phyloP scores from a whole-genome alignment of 1,140 invertebrate genomes.

The Holotrichia oblita region DNA sequence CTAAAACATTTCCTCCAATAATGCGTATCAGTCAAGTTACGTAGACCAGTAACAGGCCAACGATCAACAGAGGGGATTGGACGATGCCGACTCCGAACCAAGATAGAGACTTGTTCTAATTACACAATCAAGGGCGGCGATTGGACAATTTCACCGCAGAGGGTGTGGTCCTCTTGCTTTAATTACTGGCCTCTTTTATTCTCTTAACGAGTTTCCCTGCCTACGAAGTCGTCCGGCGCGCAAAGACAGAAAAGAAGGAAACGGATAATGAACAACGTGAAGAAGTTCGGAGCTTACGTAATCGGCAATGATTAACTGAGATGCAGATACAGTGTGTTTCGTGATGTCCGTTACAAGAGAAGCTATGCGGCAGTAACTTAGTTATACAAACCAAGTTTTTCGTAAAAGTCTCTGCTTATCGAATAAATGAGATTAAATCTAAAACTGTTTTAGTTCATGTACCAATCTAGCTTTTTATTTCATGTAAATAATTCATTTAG shows the following conservation, averaged over 20 bases:
- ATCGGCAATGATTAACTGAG: background rate
- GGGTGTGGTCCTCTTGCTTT: conserved; percentile 50
- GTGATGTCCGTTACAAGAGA: too few relatives aligned
- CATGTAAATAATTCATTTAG: too few relatives aligned
- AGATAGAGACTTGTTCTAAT: conserved; percentile 55
- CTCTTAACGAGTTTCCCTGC: conserved; percentile 40
- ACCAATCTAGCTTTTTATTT: too few relatives aligned
- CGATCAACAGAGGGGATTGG: conserved; percentile 51
- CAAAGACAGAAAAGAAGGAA: conserved; percentile 7
- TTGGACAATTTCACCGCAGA: conserved; percentile 49
- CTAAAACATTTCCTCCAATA: conserved; percentile 32
- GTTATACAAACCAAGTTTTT: too few relatives aligned
- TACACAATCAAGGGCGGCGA: conserved; percentile 53
- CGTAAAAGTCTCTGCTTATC: too few relatives aligned
- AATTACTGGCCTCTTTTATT: conserved; percentile 52
- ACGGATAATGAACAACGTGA: background rate
- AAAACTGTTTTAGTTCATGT: too few relatives aligned
- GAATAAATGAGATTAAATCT: too few relatives aligned
- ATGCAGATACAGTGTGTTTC: too few relatives aligned
- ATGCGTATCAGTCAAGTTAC: conserved; percentile 22
- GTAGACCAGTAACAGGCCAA: conserved; percentile 42
- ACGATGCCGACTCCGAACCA: conserved; percentile 48
- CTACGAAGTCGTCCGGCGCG: background rate
- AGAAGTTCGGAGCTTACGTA: background rate
- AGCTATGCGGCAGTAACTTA: too few relatives aligned